These are phyloP conservation scores for Albula goreensis DNA, from an alignment of 2,113 vertebrate genomes.

Conservation along the genomic window DNA sequence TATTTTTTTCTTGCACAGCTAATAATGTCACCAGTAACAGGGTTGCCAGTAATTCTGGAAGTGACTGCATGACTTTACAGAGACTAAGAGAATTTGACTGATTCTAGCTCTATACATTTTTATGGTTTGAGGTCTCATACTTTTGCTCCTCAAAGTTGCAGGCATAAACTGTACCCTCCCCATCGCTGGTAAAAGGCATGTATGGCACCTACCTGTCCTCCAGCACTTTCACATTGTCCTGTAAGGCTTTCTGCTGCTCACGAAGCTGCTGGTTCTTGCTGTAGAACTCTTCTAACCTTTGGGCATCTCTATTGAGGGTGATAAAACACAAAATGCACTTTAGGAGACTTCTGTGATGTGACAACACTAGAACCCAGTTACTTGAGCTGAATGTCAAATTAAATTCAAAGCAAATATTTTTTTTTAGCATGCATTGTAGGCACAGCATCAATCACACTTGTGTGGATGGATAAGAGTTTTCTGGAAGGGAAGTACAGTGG, in stretches of 20 bases:
- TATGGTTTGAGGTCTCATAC: too few relatives aligned
- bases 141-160: too few relatives aligned
- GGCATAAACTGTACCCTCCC: background rate
- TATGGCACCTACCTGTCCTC: constrained; percentile 81
- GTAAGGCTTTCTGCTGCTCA: constrained; percentile 85
- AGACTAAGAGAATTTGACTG: too few relatives aligned
- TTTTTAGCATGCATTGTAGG: background rate
- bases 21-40: too few relatives aligned
- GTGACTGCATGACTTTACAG: too few relatives aligned
- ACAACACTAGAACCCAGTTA: background rate
- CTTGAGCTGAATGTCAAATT: too few relatives aligned
- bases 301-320: constrained; percentile 81
- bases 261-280: constrained; percentile 88
- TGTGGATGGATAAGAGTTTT: too few relatives aligned
- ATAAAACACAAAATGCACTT: background rate
- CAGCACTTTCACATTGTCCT: constrained; percentile 82
- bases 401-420: background rate
- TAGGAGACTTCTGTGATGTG: background rate
- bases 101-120: too few relatives aligned
- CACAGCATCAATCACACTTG: too few relatives aligned
- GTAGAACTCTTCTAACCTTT: constrained; percentile 89
- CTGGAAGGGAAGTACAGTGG: background rate
- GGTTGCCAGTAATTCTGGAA: too few relatives aligned
- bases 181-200: too few relatives aligned
- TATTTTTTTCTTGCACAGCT: too few relatives aligned